These are phyloP conservation scores for Molossus alvarezi DNA, from an alignment of 2,797 vertebrate species.

Conservation along the genomic window DNA sequence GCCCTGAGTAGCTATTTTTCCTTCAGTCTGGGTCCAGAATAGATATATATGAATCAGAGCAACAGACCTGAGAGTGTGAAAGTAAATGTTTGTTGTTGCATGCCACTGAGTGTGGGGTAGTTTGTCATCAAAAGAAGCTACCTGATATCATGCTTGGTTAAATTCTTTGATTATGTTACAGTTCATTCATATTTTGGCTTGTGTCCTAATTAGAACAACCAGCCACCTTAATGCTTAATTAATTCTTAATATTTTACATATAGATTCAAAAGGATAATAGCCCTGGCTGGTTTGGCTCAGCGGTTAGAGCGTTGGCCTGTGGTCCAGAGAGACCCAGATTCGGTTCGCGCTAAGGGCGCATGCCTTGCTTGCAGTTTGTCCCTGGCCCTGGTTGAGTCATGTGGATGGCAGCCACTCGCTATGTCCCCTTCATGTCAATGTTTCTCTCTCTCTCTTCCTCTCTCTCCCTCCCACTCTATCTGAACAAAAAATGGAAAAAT, in stretches of 20 bases:
- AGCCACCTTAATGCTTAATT: background rate
- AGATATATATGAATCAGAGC: background rate
- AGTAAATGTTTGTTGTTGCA: background rate
- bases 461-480: too few species aligned
- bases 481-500: too few species aligned
- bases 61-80: background rate
- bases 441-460: too few species aligned
- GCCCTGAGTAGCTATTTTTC: background rate
- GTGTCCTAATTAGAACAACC: background rate
- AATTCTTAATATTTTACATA: background rate
- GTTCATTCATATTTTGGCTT: background rate
- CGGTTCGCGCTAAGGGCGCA: too few species aligned
- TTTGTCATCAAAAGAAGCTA: background rate
- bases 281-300: too few species aligned
- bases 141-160: background rate
- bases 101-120: background rate
- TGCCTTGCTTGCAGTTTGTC: too few species aligned
- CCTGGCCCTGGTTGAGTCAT: too few species aligned
- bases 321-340: too few species aligned
- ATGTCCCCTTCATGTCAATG: too few species aligned
- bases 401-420: too few species aligned
- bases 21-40: background rate
- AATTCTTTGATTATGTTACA: background rate
- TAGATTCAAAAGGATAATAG: slow-evolving; percentile 13
- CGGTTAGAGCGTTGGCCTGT: too few species aligned